Percentiles rank a stretch among this genome's conserved stretches.
phyloP scores from a whole-genome alignment of 2,797 vertebrate species.

The Spinibarbus caldwelli region DNA sequence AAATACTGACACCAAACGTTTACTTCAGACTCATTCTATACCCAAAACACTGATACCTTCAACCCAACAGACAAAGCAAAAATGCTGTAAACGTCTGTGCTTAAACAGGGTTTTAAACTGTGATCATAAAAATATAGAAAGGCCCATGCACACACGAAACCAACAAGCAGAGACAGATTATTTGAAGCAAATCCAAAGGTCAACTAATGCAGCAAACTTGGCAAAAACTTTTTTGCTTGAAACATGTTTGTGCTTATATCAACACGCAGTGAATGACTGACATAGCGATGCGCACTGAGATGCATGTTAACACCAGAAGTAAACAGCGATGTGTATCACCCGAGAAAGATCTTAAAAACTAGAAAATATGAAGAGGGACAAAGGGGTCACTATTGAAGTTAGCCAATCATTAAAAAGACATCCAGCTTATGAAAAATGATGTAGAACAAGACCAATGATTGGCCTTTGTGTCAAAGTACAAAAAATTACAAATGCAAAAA shows the following conservation, averaged over 20 bases:
- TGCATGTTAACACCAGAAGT: neutral
- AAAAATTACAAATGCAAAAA: neutral
- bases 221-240: neutral
- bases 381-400: neutral
- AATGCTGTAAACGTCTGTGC: too few relatives aligned
- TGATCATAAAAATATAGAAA: too few relatives aligned
- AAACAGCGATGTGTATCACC: too few relatives aligned
- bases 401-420: neutral
- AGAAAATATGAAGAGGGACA: neutral
- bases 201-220: neutral
- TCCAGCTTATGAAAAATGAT: neutral
- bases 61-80: too few relatives aligned
- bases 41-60: too few relatives aligned
- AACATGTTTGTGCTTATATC: neutral
- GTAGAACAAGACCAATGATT: neutral
- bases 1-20: too few relatives aligned
- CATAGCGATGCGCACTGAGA: neutral
- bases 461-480: neutral
- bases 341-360: too few relatives aligned
- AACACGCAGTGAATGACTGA: neutral
- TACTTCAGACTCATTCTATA: too few relatives aligned
- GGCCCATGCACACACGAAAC: too few relatives aligned
- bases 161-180: neutral
- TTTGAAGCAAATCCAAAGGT: neutral
- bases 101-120: too few relatives aligned